A percentile compares a stretch with the other conserved stretches of the same genome.
Conservation (phyloP, 2,888 invertebrate genomes). For the Magallana nippona region DNA sequence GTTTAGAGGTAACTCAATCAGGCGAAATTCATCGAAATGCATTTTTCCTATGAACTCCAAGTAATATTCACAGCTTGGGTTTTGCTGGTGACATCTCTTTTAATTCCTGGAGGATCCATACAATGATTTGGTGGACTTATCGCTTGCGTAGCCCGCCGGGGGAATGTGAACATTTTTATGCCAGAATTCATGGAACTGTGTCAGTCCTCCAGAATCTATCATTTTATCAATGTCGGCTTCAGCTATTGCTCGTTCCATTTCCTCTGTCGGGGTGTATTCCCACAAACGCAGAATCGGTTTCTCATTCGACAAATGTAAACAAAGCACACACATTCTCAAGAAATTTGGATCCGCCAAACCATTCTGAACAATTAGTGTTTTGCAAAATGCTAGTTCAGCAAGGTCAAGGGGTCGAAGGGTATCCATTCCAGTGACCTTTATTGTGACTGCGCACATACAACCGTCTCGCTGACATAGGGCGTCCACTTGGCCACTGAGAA, state of each 20-base stretch:
- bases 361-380: conserved; percentile 71
- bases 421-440: conserved; percentile 70
- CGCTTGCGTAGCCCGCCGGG: not conserved
- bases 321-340: conserved; percentile 62
- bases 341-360: conserved; percentile 65
- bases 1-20: no score
- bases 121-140: conserved; percentile 14
- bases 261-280: conserved; percentile 66
- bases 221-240: conserved; percentile 71
- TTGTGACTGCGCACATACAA: conserved; percentile 62
- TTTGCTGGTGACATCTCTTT: no score
- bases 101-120: not conserved
- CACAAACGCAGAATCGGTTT: conserved; percentile 70
- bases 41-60: no score
- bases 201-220: conserved; percentile 70
- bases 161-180: conserved; percentile 63
- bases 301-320: conserved; percentile 67
- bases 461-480: conserved; percentile 63
- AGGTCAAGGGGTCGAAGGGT: conserved; percentile 70
- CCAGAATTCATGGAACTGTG: conserved; percentile 72
- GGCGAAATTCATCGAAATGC: no score
- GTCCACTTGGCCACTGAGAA: conserved; percentile 69
- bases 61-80: no score
- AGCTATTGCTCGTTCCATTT: conserved; percentile 69
- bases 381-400: conserved; percentile 70